These are phyloP conservation scores for Lasioglossum zephyrum DNA, from an alignment of 2,888 invertebrate species.

Conservation along the genomic window DNA sequence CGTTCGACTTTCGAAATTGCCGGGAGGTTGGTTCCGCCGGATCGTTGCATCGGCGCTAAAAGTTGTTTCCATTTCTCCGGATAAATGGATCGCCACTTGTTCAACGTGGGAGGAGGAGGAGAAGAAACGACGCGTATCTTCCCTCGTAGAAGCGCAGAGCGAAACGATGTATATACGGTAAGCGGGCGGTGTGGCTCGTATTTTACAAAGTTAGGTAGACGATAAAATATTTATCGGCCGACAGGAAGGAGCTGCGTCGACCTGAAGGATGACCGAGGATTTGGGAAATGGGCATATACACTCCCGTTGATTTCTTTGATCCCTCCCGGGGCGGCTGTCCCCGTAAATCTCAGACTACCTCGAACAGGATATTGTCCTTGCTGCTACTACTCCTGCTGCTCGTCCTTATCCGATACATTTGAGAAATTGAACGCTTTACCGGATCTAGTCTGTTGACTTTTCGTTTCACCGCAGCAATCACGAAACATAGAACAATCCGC, in stretches of 20 bases:
- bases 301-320: slow-evolving; percentile 78
- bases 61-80: background rate
- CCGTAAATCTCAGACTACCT: slow-evolving; percentile 28
- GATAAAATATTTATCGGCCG: slow-evolving; percentile 77
- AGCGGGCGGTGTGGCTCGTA: slow-evolving; percentile 36
- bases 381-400: background rate
- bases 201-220: slow-evolving; percentile 65
- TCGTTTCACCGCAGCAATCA: background rate
- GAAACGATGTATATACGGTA: background rate
- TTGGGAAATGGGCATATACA: slow-evolving; percentile 75
- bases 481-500: background rate
- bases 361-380: slow-evolving; percentile 10
- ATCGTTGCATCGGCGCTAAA: slow-evolving; percentile 23
- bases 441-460: background rate
- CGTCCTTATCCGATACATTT: background rate
- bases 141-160: background rate
- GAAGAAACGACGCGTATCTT: background rate
- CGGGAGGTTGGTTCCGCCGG: background rate
- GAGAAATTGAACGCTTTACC: slow-evolving; percentile 3
- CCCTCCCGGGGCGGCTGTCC: slow-evolving; percentile 45
- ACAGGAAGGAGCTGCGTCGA: slow-evolving; percentile 17
- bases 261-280: slow-evolving; percentile 71
- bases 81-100: slow-evolving; percentile 1
- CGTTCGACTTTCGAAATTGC: slow-evolving; percentile 36
- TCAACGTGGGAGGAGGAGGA: background rate